These are phyloP conservation scores for Mastomys natalensis DNA, from an alignment of 2,113 vertebrate genomes.

Conservation along the genomic window DNA sequence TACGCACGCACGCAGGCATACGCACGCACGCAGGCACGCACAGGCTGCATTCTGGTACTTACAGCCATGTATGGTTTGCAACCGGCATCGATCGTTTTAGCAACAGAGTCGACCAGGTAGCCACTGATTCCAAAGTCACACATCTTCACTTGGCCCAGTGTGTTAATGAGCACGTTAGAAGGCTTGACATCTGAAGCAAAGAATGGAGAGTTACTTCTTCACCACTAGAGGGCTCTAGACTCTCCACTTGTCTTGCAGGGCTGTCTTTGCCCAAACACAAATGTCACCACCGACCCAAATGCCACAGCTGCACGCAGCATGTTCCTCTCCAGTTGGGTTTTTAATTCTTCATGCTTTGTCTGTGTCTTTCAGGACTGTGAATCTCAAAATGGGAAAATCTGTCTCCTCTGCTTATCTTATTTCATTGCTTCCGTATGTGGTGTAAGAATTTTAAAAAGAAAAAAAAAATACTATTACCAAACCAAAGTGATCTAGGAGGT, in stretches of 20 bases:
- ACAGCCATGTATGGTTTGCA: slow-evolving; percentile 99
- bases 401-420: not conserved
- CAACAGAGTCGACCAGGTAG: slow-evolving; percentile 97
- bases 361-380: not conserved
- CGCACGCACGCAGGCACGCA: not conserved
- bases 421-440: not conserved
- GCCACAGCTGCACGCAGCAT: no score
- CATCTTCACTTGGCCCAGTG: slow-evolving; percentile 98
- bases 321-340: not conserved
- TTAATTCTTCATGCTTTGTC: not conserved
- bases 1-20: no score
- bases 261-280: rapidly evolving
- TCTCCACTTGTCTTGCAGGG: not conserved
- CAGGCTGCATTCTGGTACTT: slow-evolving; percentile 79
- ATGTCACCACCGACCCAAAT: not conserved
- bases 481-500: not conserved
- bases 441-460: not conserved
- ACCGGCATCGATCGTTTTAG: slow-evolving; percentile 97
- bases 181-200: slow-evolving; percentile 95
- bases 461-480: not conserved
- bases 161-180: slow-evolving; percentile 98
- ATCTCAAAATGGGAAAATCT: not conserved
- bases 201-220: not conserved
- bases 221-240: slow-evolving; percentile 78
- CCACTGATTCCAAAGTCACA: slow-evolving; percentile 99